These are phyloP conservation scores for Argynnis bischoffii DNA, from an alignment of 2,888 invertebrate genomes.

Conservation along the genomic window DNA sequence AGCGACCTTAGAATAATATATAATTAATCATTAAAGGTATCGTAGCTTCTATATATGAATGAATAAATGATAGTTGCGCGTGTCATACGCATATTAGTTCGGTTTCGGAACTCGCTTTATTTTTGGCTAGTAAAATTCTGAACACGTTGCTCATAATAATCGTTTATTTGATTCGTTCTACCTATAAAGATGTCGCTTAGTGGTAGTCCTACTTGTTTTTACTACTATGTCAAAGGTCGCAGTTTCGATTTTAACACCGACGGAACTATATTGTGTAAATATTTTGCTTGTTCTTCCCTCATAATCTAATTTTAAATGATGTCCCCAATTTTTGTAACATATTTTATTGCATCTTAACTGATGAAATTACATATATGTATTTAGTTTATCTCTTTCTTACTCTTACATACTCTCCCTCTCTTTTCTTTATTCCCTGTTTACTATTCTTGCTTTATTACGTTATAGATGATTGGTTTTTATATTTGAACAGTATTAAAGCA, in stretches of 20 bases:
- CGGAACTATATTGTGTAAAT: too few relatives aligned
- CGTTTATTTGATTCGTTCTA: background rate
- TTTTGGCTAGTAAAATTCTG: slow-evolving; percentile 6
- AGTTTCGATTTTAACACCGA: too few relatives aligned
- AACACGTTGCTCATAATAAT: background rate
- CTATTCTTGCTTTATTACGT: too few relatives aligned
- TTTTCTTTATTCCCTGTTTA: too few relatives aligned
- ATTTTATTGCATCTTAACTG: too few relatives aligned
- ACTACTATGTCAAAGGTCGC: background rate
- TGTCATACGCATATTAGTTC: slow-evolving; percentile 17
- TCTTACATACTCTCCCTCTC: too few relatives aligned
- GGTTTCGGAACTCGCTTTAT: slow-evolving; percentile 9
- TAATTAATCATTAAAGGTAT: slow-evolving; percentile 4
- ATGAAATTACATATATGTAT: too few relatives aligned
- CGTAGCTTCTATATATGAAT: slow-evolving; percentile 10
- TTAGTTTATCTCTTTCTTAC: too few relatives aligned
- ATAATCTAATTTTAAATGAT: too few relatives aligned
- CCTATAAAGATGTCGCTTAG: background rate
- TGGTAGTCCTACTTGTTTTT: background rate
- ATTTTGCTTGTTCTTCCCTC: too few relatives aligned
- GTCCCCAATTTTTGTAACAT: too few relatives aligned
- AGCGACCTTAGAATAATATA: background rate
- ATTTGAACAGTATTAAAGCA: background rate
- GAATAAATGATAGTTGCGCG: slow-evolving; percentile 28
- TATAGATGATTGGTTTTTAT: too few relatives aligned